Conservation (phyloP, 2,888 invertebrate species). For the Agriopis leucophaearia region DNA sequence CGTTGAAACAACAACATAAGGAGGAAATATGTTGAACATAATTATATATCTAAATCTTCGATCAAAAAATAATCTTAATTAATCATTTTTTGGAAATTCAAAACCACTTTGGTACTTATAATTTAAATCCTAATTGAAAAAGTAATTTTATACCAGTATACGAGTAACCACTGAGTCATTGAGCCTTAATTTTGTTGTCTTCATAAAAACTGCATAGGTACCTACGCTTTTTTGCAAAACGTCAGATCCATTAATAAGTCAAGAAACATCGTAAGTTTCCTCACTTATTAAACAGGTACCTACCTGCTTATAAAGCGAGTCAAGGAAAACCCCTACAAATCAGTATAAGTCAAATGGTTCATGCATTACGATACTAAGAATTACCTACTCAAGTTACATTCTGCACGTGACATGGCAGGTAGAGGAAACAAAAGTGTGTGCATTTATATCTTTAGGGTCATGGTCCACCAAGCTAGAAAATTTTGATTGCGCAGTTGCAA, state of each 20-base stretch:
- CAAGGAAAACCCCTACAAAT: constrained; percentile 47
- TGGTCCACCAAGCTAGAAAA: neutral
- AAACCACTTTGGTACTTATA: neutral
- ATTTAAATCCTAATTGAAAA: neutral
- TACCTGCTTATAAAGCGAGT: constrained; percentile 26
- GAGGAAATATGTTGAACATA: no score
- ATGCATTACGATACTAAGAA: constrained; percentile 15
- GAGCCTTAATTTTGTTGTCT: neutral
- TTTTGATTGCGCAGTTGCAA: neutral
- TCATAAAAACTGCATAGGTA: constrained; percentile 8
- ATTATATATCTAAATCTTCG: no score
- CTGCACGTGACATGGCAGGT: constrained; percentile 4
- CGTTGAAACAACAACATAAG: no score
- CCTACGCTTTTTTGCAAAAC: neutral
- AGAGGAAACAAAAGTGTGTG: neutral
- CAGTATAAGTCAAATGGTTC: constrained; percentile 20
- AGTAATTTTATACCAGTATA: constrained; percentile 18
- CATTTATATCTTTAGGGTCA: constrained; percentile 2
- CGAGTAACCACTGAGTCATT: constrained; percentile 10
- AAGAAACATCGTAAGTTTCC: constrained; percentile 19
- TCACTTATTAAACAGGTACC: constrained; percentile 16
- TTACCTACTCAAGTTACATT: constrained; percentile 11
- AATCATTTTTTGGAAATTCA: neutral
- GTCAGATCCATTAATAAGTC: constrained; percentile 12
- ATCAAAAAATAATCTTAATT: no score